Conservation (phyloP, 1,140 invertebrate species). For the Nixonia krombeini region DNA sequence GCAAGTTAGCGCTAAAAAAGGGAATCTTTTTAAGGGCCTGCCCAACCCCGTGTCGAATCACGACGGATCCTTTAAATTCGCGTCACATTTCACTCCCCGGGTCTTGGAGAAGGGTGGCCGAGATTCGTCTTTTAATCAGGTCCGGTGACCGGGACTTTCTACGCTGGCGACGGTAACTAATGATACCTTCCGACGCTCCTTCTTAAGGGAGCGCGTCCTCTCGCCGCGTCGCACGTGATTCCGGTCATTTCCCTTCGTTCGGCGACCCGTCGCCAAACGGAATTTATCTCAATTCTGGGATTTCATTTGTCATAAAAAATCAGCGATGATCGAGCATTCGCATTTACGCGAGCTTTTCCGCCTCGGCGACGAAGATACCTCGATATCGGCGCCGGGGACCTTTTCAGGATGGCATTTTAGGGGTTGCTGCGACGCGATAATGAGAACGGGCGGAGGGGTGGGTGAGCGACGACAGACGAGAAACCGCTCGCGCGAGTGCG, state of each 20-base stretch:
- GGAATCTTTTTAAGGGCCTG: conserved; percentile 65
- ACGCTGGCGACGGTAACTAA: conserved; percentile 65
- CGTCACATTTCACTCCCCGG: conserved; percentile 65
- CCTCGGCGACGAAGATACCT: conserved; percentile 25
- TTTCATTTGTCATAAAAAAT: no score
- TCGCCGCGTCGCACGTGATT: conserved; percentile 19
- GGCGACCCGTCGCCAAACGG: no score
- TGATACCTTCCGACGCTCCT: conserved; percentile 57
- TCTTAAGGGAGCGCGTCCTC: conserved; percentile 30
- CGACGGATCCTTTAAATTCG: conserved; percentile 68
- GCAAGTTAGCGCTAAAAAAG: conserved; percentile 56
- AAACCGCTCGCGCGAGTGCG: conserved; percentile 35
- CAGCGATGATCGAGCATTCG: no score
- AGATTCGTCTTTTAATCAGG: conserved; percentile 66
- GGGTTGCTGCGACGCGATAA: conserved; percentile 68
- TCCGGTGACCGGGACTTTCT: conserved; percentile 61
- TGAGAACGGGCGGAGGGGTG: conserved; percentile 65
- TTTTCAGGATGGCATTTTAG: conserved; percentile 68
- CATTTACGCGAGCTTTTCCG: conserved; percentile 21
- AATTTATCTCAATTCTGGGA: no score
- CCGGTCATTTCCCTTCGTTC: no score
- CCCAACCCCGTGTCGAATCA: conserved; percentile 64
- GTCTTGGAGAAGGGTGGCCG: conserved; percentile 50
- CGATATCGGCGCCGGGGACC: conserved; percentile 58
- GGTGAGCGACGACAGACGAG: conserved; percentile 64